phyloP scores from a whole-genome alignment of 2,888 invertebrate genomes.

The Drosophila anomelani region DNA sequence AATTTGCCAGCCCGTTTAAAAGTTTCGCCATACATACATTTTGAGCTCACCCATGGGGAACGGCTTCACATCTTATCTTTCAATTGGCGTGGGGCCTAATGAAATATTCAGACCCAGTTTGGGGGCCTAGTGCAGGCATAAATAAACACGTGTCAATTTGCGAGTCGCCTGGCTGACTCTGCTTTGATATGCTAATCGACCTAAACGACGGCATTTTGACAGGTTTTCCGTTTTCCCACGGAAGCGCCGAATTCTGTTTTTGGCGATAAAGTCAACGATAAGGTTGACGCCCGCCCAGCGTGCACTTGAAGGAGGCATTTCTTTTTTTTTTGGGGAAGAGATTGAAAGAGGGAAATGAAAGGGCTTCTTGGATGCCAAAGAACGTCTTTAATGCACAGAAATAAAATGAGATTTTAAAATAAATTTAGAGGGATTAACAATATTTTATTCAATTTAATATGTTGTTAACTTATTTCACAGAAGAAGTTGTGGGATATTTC shows the following conservation, averaged over 20 bases:
- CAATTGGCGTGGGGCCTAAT: conserved; percentile 56
- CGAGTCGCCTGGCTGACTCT: conserved; percentile 62
- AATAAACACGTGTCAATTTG: conserved; percentile 77
- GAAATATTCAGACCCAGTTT: conserved; percentile 72
- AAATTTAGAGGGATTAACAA: neutral
- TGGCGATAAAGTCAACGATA: conserved; percentile 45
- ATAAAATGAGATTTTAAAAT: neutral
- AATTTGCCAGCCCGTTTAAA: conserved; percentile 17
- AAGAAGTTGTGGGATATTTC: neutral
- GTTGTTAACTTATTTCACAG: no score
- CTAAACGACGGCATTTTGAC: conserved; percentile 77
- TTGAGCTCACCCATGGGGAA: conserved; percentile 6
- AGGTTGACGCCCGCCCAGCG: conserved; percentile 14
- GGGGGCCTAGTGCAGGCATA: conserved; percentile 51
- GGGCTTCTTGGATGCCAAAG: conserved; percentile 4
- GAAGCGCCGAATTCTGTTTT: conserved; percentile 44
- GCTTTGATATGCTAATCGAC: conserved; percentile 78
- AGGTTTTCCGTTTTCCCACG: conserved; percentile 79
- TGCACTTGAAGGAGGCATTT: conserved; percentile 9
- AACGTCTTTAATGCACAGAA: neutral
- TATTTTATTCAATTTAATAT: neutral
- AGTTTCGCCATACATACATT: neutral
- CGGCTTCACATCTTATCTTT: conserved; percentile 56
- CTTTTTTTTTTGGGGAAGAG: neutral
- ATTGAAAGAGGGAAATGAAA: conserved; percentile 11